Evolutionary conservation across 1,140 invertebrate species (phyloP).

Genomic region (Cyclina sinensis): DNA sequence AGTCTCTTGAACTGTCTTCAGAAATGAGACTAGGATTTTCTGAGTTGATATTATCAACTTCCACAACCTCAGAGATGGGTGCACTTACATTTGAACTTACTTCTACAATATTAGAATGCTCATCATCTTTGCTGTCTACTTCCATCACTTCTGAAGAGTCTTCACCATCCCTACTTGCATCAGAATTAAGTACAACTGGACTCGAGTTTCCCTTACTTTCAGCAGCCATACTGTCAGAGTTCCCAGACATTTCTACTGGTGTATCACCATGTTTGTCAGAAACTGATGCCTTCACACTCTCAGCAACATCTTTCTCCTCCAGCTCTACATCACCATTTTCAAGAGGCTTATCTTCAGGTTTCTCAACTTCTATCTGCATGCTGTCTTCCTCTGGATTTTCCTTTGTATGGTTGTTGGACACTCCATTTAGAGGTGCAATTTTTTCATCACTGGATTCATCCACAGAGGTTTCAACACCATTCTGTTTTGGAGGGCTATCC

Average conservation of each 20-base stretch:
- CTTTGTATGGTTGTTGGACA: neutral
- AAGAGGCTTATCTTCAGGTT: neutral
- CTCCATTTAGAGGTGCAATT: slow-evolving; percentile 26
- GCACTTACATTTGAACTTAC: slow-evolving; percentile 17
- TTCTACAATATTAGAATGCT: slow-evolving; percentile 13
- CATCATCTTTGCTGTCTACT: slow-evolving; percentile 14
- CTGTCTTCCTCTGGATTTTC: neutral
- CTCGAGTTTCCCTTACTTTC: neutral
- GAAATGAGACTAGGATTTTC: neutral
- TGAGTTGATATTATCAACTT: neutral
- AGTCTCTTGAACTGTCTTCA: slow-evolving; percentile 51
- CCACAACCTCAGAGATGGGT: slow-evolving; percentile 4
- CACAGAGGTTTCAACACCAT: slow-evolving; percentile 27
- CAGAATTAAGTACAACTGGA: neutral
- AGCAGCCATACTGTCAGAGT: neutral
- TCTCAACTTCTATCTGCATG: neutral
- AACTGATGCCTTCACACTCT: neutral
- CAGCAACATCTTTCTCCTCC: neutral
- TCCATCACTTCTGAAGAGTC: slow-evolving; percentile 36
- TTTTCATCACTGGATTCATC: neutral
- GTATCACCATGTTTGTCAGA: neutral
- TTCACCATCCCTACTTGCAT: neutral
- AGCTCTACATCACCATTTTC: slow-evolving; percentile 6
- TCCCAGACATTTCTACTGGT: neutral
- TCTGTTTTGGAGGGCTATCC: slow-evolving; percentile 3